Percentiles rank a stretch among this genome's conserved stretches.
Conservation (phyloP, 2,113 vertebrate species). For the Gopherus evgoodei region DNA sequence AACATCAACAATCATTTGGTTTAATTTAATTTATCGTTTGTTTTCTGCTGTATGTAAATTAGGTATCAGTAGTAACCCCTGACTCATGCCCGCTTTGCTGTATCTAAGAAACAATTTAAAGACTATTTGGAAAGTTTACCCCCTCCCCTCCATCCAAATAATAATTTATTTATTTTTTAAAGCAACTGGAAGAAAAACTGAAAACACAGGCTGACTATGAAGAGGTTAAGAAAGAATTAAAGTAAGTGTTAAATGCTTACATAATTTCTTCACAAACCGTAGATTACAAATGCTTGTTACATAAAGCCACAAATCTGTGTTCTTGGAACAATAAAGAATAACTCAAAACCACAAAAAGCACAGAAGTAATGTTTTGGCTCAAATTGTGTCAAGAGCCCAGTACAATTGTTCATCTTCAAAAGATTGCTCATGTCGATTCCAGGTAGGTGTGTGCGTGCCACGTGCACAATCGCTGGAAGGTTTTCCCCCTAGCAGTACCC, state of each 20-base stretch:
- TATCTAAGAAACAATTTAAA: constrained; percentile 62
- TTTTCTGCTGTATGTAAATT: constrained; percentile 72
- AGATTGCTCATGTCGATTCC: too few relatives aligned
- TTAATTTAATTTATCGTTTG: constrained; percentile 69
- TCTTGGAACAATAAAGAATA: constrained; percentile 56
- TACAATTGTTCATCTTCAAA: background rate
- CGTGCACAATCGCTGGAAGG: too few relatives aligned
- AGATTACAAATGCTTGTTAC: constrained; percentile 50
- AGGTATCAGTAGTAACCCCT: constrained; percentile 69
- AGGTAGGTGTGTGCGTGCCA: too few relatives aligned
- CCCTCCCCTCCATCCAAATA: constrained; percentile 3
- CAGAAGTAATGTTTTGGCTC: constrained; percentile 41
- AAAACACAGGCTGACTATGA: constrained; percentile 97
- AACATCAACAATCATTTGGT: constrained; percentile 64
- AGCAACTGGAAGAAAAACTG: constrained; percentile 98
- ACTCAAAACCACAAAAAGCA: constrained; percentile 38
- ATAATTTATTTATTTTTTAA: constrained; percentile 60
- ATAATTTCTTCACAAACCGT: constrained; percentile 47
- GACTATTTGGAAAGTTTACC: constrained; percentile 57
- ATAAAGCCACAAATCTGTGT: constrained; percentile 60
- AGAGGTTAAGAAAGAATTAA: constrained; percentile 98
- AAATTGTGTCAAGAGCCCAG: constrained; percentile 26
- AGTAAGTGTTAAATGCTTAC: constrained; percentile 83
- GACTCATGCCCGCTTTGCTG: constrained; percentile 36
- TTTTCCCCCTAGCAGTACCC: too few relatives aligned